Conservation (phyloP, 2,888 invertebrate genomes). For the Sussaba pulchella region DNA sequence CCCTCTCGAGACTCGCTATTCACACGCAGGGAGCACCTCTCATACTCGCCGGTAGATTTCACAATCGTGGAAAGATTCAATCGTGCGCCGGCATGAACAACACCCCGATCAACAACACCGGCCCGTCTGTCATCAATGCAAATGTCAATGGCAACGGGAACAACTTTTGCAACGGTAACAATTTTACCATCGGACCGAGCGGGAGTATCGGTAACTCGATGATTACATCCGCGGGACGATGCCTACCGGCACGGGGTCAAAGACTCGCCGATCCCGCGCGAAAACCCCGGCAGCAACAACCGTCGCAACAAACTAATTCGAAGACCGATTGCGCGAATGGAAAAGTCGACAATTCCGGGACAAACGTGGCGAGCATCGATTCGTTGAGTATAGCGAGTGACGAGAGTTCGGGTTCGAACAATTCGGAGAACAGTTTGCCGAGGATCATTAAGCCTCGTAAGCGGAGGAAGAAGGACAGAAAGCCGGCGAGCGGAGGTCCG, state of each 20-base stretch:
- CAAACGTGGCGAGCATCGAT: conserved; percentile 87
- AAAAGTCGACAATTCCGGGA: conserved; percentile 70
- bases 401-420: conserved; percentile 89
- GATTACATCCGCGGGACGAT: conserved; percentile 81
- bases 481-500: conserved; percentile 85
- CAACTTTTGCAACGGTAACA: conserved; percentile 80
- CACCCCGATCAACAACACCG: conserved; percentile 42
- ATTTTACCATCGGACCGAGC: conserved; percentile 65
- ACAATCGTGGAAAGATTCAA: conserved; percentile 85
- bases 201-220: conserved; percentile 58
- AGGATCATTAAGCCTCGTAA: conserved; percentile 96
- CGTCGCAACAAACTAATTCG: conserved; percentile 78
- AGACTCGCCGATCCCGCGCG: conserved; percentile 56
- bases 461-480: conserved; percentile 95
- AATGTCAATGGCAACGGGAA: conserved; percentile 64
- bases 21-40: conserved; percentile 95
- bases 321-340: conserved; percentile 82
- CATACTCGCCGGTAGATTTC: conserved; percentile 89
- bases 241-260: conserved; percentile 58
- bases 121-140: conserved; percentile 44
- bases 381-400: conserved; percentile 91
- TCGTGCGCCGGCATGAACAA: conserved; percentile 70
- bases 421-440: conserved; percentile 92
- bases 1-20: conserved; percentile 91
- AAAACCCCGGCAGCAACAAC: conserved; percentile 62